phyloP scores from a whole-genome alignment of 2,113 vertebrate species.

The Antidorcas marsupialis region DNA sequence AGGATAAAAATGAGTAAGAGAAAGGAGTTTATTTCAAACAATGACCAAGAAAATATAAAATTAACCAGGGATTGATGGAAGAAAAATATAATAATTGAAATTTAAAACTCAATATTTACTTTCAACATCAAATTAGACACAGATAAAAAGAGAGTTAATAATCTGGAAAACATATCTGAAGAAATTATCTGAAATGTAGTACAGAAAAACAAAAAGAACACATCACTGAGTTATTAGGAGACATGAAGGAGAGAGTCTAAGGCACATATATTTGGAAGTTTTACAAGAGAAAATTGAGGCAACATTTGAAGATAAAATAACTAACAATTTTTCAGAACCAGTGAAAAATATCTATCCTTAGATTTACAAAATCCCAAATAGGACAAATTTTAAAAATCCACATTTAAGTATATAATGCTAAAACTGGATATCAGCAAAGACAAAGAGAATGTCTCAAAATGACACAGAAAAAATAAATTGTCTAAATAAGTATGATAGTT shows the following conservation, averaged over 20 bases:
- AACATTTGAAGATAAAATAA: constrained; percentile 1
- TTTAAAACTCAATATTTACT: neutral
- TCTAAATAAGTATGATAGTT: neutral
- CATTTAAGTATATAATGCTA: neutral
- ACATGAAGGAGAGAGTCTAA: neutral
- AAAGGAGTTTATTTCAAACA: neutral
- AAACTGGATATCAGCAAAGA: neutral
- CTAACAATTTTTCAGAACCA: neutral
- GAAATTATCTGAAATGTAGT: neutral
- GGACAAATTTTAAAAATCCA: neutral
- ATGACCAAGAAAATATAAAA: neutral
- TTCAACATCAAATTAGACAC: neutral
- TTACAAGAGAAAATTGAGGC: neutral
- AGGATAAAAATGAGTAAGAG: neutral
- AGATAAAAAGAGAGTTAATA: constrained; percentile 2
- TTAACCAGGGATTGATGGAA: neutral
- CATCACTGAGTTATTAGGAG: neutral
- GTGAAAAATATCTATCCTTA: neutral
- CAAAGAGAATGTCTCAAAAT: neutral
- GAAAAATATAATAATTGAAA: neutral
- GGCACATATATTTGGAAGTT: neutral
- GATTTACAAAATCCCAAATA: neutral
- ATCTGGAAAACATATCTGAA: neutral
- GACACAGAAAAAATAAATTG: neutral
- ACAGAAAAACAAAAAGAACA: neutral